These are phyloP conservation scores for Prosapia bicincta DNA, from an alignment of 2,888 invertebrate species.

Conservation along the genomic window DNA sequence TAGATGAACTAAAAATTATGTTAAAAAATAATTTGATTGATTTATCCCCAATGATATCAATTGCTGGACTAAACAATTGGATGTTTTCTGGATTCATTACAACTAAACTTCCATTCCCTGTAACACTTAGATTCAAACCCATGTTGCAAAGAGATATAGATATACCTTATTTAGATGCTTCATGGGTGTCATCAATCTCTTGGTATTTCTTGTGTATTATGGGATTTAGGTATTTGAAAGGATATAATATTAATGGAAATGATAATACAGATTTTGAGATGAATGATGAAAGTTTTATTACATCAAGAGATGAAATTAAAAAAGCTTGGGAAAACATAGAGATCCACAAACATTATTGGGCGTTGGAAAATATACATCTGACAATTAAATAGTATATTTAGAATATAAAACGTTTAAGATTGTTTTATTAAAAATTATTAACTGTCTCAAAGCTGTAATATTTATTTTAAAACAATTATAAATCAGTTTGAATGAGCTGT, in stretches of 20 bases:
- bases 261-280: background rate
- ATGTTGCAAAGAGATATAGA: background rate
- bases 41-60: background rate
- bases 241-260: background rate
- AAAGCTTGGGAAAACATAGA: background rate
- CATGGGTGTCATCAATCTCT: background rate
- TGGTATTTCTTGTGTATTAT: background rate
- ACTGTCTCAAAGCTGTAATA: too few species aligned
- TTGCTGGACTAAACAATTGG: background rate
- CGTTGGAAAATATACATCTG: background rate
- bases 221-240: background rate
- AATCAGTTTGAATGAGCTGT: too few species aligned
- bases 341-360: background rate
- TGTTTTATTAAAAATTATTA: too few species aligned
- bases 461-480: too few species aligned
- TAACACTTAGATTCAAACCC: background rate
- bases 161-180: background rate
- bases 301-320: background rate
- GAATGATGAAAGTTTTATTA: background rate
- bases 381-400: too few species aligned
- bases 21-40: background rate
- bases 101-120: background rate
- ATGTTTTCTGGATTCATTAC: background rate
- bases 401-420: too few species aligned
- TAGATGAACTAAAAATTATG: background rate